phyloP scores from a whole-genome alignment of 2,888 invertebrate species.

The Dasypolia templi region DNA sequence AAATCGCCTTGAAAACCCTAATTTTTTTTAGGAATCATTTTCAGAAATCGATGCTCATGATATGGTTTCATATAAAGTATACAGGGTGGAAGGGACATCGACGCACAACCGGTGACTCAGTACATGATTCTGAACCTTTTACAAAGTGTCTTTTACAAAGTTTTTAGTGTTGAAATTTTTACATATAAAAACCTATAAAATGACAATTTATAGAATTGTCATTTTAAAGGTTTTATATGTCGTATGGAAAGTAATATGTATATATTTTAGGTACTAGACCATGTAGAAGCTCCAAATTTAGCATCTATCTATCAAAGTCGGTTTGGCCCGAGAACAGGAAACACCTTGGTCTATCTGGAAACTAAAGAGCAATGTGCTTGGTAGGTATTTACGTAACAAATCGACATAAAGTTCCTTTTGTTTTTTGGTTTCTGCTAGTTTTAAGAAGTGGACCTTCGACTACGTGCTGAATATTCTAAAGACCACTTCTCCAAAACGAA shows the following conservation, averaged over 20 bases:
- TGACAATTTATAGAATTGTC: neutral
- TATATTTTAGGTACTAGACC: neutral
- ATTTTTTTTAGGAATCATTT: neutral
- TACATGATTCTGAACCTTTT: no score
- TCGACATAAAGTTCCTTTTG: no score
- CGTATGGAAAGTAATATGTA: neutral
- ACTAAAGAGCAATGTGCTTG: constrained; percentile 28
- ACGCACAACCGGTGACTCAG: no score
- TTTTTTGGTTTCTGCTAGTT: neutral
- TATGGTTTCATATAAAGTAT: neutral
- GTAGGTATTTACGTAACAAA: neutral
- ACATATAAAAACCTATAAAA: no score
- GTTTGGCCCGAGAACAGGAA: constrained; percentile 36
- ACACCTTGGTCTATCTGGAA: constrained; percentile 27
- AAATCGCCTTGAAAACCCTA: no score
- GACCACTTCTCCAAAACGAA: neutral
- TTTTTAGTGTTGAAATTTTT: no score
- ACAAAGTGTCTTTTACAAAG: no score
- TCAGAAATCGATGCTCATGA: neutral
- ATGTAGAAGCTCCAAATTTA: constrained; percentile 7
- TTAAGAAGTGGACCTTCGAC: neutral
- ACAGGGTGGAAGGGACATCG: no score
- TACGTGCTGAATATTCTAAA: neutral
- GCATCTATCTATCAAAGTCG: constrained; percentile 48
- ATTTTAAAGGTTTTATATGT: neutral